Evolutionary conservation across 2,113 vertebrate genomes (phyloP).

Genomic region (Gopherus evgoodei): DNA sequence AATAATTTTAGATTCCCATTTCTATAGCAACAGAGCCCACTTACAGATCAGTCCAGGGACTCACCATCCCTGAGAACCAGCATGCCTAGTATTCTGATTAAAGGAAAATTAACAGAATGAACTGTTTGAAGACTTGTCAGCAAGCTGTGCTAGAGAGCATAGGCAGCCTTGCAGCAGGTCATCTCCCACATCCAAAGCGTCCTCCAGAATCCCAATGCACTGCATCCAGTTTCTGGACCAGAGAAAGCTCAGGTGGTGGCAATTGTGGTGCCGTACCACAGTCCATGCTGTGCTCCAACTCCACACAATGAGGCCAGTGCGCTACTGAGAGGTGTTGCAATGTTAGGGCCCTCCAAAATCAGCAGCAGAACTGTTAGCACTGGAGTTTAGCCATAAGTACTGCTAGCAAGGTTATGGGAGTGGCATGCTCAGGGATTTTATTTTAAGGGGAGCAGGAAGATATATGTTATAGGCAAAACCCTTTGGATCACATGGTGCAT

Average conservation of each 20-base stretch:
- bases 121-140: neutral
- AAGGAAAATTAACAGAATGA: neutral
- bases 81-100: neutral
- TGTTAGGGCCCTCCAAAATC: neutral
- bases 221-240: neutral
- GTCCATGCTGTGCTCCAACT: neutral
- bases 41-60: neutral
- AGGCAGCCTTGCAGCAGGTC: no score
- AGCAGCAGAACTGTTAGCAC: neutral
- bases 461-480: neutral
- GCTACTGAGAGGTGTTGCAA: neutral
- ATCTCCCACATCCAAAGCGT: neutral
- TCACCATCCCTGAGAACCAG: neutral
- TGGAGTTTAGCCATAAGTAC: neutral
- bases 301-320: neutral
- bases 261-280: neutral
- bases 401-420: neutral
- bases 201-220: neutral
- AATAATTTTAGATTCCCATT: neutral
- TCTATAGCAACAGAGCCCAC: neutral
- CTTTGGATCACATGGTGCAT: neutral
- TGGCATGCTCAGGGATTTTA: neutral
- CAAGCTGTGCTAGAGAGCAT: neutral
- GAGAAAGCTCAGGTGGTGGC: neutral
- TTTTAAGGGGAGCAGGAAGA: neutral